Percentiles rank a stretch among this genome's conserved stretches.
These are phyloP conservation scores for Nephrotoma flavescens DNA, from an alignment of 2,888 invertebrate genomes.

Conservation along the genomic window DNA sequence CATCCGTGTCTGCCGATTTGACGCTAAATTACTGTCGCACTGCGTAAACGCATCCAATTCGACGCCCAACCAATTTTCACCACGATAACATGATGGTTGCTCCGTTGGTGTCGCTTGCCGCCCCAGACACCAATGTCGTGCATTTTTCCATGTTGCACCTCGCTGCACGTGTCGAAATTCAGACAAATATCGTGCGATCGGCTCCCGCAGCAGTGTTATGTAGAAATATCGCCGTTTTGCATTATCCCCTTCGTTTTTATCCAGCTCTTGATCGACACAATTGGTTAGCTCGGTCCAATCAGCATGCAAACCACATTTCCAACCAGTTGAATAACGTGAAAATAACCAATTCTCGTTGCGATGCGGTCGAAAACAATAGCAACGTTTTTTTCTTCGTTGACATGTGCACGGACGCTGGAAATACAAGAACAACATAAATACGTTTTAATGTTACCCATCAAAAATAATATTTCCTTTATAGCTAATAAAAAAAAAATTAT, in stretches of 20 bases:
- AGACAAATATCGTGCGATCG: conserved; percentile 82
- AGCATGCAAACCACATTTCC: conserved; percentile 96
- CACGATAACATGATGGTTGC: conserved; percentile 64
- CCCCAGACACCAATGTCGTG: conserved; percentile 57
- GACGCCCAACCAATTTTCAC: conserved; percentile 69
- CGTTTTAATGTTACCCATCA: background rate
- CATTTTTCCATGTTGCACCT: conserved; percentile 91
- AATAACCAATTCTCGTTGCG: conserved; percentile 95
- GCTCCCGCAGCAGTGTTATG: conserved; percentile 88
- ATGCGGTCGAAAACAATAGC: conserved; percentile 83
- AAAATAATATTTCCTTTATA: background rate
- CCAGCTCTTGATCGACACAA: conserved; percentile 83
- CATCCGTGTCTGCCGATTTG: conserved; percentile 96
- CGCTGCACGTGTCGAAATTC: conserved; percentile 95
- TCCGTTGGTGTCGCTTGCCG: conserved; percentile 64
- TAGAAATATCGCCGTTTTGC: conserved; percentile 85
- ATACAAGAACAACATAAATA: conserved; percentile 12
- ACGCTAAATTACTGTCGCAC: conserved; percentile 88
- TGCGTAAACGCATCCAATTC: conserved; percentile 78
- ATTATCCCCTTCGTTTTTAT: conserved; percentile 74
- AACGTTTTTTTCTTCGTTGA: conserved; percentile 73
- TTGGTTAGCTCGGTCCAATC: conserved; percentile 94
- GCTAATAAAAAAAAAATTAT: background rate
- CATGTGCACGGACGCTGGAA: conserved; percentile 87
- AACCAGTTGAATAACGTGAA: conserved; percentile 91